Evolutionary conservation across 2,113 vertebrate genomes (phyloP).

Genomic region (Choloepus hoffmanni): DNA sequence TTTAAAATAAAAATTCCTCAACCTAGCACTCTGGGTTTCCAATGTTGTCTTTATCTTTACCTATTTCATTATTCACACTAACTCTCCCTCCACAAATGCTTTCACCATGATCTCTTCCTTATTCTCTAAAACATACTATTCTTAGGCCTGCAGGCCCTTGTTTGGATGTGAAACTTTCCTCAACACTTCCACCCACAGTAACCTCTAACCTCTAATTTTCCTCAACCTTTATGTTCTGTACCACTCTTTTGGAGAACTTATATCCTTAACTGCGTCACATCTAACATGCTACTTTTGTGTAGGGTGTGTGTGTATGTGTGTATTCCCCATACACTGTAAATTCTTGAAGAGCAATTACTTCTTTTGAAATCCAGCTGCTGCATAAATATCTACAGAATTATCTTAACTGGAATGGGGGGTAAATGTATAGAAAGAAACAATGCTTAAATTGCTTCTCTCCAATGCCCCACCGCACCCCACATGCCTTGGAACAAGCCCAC

Average conservation of each 20-base stretch:
- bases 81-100: not conserved
- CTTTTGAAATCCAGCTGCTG: not conserved
- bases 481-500: not conserved
- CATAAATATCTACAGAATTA: not conserved
- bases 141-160: not conserved
- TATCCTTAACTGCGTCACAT: not conserved
- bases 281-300: not conserved
- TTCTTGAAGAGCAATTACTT: constrained; percentile 3
- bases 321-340: not conserved
- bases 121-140: not conserved
- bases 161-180: not conserved
- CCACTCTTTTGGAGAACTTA: not conserved
- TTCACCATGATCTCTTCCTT: not conserved
- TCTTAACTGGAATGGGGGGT: not conserved
- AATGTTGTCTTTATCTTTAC: not conserved
- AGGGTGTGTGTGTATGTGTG: too few species aligned
- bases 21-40: not conserved
- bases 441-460: not conserved
- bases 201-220: not conserved
- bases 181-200: not conserved
- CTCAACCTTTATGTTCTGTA: not conserved
- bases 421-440: not conserved
- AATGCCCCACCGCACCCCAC: not conserved
- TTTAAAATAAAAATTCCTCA: not conserved
- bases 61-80: not conserved